Evolutionary conservation across 2,888 invertebrate species (phyloP), one percentile per base, ranked within the genome.

Genomic region (Pollenia griseotomentosa): DNA sequence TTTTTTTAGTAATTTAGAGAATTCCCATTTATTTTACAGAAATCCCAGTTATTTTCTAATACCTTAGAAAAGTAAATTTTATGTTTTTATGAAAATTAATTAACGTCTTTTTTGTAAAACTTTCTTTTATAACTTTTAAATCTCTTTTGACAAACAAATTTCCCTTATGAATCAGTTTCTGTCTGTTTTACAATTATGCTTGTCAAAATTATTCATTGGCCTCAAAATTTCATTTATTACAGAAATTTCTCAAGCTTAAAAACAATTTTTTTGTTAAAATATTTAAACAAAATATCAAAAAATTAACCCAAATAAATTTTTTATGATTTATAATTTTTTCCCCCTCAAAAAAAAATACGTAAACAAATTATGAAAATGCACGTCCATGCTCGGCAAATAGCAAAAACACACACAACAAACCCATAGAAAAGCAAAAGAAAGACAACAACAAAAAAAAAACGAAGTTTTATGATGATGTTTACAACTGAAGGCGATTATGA

Each of bases 361-460:
- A 77, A 77, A 71, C 61, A 77, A 71, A 65, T 78, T 78, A 83
- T 78, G 83, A 83, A 83, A 77, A 70, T 57, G 42, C 12, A 65
- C 65, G 83, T 78, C 83, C 71, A 48, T 83, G 82, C 44, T 68
- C 16, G 4, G 23, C 23, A 59, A 82, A 68, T 44, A 19, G 8
- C 40, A 68, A 14, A 16, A 55, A 74, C 40, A n/a, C 12, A 8
- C 19, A 65, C 19, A 23, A 33, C 12, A 59, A 33, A 19, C 7
- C 6, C 33, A 33, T 33, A 33, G 33, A 33, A n/a, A n/a, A 51
- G 63, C 53, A 40, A 66, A n/a, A 16, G 9, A 61, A 33, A 44
- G 55, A 63, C 71, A 53, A 44, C 65, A 77, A 55, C 77, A 33
- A 44, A 8, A 42, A 55, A 68, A 68, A 16, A 33, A 61, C 66